Percentiles rank a stretch among this genome's conserved stretches.
Evolutionary conservation across 2,888 invertebrate species (phyloP).

Genomic region (Itoplectis maculator): DNA sequence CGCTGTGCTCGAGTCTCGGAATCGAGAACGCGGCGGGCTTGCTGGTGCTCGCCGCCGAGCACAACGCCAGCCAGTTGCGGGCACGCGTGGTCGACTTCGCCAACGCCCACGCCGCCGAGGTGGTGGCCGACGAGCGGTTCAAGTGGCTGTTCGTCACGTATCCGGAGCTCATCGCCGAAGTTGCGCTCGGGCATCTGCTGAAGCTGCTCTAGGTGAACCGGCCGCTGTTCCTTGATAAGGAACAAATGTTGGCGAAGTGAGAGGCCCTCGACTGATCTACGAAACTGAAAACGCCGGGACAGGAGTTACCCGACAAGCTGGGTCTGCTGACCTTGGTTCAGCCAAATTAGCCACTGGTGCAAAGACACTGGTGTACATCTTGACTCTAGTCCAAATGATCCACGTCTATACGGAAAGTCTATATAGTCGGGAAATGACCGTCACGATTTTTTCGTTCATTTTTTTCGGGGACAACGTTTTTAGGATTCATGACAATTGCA

Average conservation of each 20-base stretch:
- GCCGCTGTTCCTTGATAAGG: neutral
- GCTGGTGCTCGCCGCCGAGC: slow-evolving; percentile 84
- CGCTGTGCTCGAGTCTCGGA: neutral
- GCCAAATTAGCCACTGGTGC: no score
- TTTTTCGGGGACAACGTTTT: no score
- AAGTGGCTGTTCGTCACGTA: slow-evolving; percentile 97
- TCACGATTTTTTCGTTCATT: no score
- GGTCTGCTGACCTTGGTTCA: no score
- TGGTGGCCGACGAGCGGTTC: slow-evolving; percentile 98
- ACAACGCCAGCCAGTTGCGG: slow-evolving; percentile 97
- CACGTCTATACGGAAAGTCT: no score
- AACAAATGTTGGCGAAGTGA: neutral
- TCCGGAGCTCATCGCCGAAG: slow-evolving; percentile 98
- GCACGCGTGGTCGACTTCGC: slow-evolving; percentile 98
- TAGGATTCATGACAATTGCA: no score
- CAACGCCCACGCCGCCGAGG: slow-evolving; percentile 98
- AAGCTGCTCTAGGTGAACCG: neutral
- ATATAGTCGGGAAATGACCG: no score
- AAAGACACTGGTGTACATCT: no score
- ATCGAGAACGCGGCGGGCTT: neutral
- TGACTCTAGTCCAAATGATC: no score
- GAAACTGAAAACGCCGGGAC: no score
- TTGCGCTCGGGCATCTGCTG: slow-evolving; percentile 94
- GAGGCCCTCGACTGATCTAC: no score
- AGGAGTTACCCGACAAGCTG: no score